Evolutionary conservation across 2,797 vertebrate genomes (phyloP).

Genomic region (Chromobotia macracanthus): DNA sequence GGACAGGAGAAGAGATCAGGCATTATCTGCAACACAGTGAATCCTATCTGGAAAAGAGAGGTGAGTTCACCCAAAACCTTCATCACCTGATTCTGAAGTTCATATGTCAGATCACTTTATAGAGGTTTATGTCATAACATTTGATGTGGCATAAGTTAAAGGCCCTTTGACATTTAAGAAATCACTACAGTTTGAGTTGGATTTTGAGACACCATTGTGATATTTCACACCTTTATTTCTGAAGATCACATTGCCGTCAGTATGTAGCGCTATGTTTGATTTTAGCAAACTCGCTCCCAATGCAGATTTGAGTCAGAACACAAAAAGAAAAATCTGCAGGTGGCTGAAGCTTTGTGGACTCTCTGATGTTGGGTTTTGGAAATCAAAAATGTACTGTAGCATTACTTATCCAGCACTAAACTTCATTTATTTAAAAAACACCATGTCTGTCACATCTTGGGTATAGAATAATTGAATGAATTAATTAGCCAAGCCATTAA

Average conservation of each 20-base stretch:
- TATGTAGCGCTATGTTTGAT: slow-evolving; percentile 3
- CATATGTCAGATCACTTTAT: background rate
- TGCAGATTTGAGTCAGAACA: background rate
- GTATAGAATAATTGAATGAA: background rate
- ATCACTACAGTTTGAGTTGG: no score
- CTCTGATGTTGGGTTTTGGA: background rate
- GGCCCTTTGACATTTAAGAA: background rate
- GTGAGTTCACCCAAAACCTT: slow-evolving; percentile 51
- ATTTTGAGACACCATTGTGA: background rate
- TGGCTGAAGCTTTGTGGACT: slow-evolving; percentile 31
- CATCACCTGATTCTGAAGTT: background rate
- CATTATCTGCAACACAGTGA: slow-evolving; percentile 91
- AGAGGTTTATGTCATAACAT: background rate
- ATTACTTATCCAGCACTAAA: background rate
- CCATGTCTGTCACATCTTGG: background rate
- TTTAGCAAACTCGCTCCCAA: background rate
- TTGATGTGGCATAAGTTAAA: background rate
- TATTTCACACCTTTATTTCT: background rate
- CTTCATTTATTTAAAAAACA: background rate
- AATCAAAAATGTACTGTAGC: background rate
- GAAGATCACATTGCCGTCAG: background rate
- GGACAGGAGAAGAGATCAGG: slow-evolving; percentile 95
- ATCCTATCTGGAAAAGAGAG: slow-evolving; percentile 87
- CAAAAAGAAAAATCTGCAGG: slow-evolving; percentile 9
- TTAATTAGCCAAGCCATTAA: background rate